Conservation (phyloP, 2,797 vertebrate species). For the Pangasius krempfi region DNA sequence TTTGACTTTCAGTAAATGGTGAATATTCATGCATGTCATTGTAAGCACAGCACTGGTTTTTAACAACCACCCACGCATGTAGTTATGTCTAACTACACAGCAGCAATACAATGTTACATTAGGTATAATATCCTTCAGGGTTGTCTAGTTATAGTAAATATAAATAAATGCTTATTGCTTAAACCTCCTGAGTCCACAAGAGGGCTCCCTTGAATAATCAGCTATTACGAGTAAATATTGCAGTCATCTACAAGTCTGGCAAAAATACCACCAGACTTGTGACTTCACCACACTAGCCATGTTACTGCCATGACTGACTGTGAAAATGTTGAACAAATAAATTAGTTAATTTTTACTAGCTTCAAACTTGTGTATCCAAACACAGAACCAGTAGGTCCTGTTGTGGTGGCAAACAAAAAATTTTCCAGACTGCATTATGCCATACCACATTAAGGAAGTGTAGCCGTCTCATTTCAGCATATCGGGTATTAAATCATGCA, state of each 20-base stretch:
- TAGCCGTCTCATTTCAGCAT: background rate
- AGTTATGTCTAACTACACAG: background rate
- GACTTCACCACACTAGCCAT: background rate
- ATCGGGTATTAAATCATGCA: background rate
- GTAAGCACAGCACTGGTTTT: background rate
- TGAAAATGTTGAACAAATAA: background rate
- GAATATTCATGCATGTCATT: background rate
- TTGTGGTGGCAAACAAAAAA: background rate
- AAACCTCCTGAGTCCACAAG: conserved; percentile 18
- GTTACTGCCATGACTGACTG: too few species aligned
- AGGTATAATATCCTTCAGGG: background rate
- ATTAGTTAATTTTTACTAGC: too few species aligned
- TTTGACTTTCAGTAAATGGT: background rate
- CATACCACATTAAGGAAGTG: background rate
- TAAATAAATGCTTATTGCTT: background rate
- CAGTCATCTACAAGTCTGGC: background rate
- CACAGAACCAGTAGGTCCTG: background rate
- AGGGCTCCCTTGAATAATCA: conserved; percentile 26
- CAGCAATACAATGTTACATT: background rate
- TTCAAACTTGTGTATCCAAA: background rate
- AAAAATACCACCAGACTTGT: background rate
- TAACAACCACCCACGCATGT: background rate
- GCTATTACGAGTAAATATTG: background rate
- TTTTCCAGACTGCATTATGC: background rate
- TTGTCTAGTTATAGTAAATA: background rate